phyloP scores from a whole-genome alignment of 2,888 invertebrate species.

The Lepidocyrtoides sp. region DNA sequence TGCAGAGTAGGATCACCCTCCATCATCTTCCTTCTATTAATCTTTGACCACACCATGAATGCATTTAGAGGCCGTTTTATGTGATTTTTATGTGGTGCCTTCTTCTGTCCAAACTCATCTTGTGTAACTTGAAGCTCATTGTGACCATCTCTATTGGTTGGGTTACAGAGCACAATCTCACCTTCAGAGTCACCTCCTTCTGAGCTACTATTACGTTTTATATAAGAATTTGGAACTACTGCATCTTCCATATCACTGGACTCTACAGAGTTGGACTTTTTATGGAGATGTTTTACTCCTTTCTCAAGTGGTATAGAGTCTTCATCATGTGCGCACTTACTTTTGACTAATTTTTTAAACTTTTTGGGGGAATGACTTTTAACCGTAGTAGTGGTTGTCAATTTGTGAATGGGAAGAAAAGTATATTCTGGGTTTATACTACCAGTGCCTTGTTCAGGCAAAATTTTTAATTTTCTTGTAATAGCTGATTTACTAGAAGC shows the following conservation, averaged over 20 bases:
- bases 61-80: slow-evolving; percentile 81
- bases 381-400: slow-evolving; percentile 53
- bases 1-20: slow-evolving; percentile 78
- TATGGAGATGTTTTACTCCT: slow-evolving; percentile 13
- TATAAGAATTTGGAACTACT: slow-evolving; percentile 64
- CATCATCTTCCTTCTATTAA: slow-evolving; percentile 76
- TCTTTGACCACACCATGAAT: slow-evolving; percentile 80
- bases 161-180: slow-evolving; percentile 62
- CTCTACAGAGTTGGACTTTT: slow-evolving; percentile 42
- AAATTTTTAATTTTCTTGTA: slow-evolving; percentile 64
- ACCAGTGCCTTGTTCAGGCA: slow-evolving; percentile 69
- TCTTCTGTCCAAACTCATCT: slow-evolving; percentile 69
- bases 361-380: slow-evolving; percentile 67
- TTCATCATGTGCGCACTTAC: slow-evolving; percentile 46
- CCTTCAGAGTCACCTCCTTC: slow-evolving; percentile 71
- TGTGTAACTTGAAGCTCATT: slow-evolving; percentile 53
- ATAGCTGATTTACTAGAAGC: slow-evolving; percentile 51
- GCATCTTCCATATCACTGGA: slow-evolving; percentile 65
- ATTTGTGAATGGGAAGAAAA: slow-evolving; percentile 71
- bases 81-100: slow-evolving; percentile 63
- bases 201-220: slow-evolving; percentile 68
- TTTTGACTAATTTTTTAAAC: slow-evolving; percentile 73
- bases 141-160: neutral
- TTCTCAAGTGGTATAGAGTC: slow-evolving; percentile 48
- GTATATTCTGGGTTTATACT: slow-evolving; percentile 76